Evolutionary conservation across 2,888 invertebrate species (phyloP).

Genomic region (Philereme vetulata): DNA sequence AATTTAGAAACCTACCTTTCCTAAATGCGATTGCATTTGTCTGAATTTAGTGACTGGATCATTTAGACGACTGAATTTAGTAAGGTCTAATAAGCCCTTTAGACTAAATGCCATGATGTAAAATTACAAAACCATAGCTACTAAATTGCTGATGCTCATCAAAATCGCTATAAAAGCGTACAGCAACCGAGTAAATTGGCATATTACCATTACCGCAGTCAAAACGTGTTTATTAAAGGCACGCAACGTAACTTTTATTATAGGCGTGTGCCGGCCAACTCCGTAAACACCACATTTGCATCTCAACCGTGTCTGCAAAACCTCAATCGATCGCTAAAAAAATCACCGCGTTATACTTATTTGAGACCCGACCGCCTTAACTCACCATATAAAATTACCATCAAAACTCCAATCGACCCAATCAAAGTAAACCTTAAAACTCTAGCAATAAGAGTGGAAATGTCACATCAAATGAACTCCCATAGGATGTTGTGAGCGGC

Average conservation of each 20-base stretch:
- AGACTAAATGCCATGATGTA: slow-evolving; percentile 4
- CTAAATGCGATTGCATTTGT: too few relatives aligned
- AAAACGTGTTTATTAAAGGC: slow-evolving; percentile 63
- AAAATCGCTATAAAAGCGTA: slow-evolving; percentile 42
- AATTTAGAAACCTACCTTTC: too few relatives aligned
- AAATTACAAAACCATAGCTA: slow-evolving; percentile 24
- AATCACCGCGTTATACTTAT: slow-evolving; percentile 77
- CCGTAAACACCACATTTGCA: slow-evolving; percentile 79
- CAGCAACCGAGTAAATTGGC: slow-evolving; percentile 48
- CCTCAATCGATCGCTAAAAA: slow-evolving; percentile 82
- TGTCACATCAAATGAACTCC: slow-evolving; percentile 33
- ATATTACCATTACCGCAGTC: slow-evolving; percentile 48
- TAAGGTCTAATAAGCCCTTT: too few relatives aligned
- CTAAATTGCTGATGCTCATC: slow-evolving; percentile 36
- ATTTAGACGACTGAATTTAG: too few relatives aligned
- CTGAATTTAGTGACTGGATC: too few relatives aligned
- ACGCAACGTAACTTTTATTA: slow-evolving; percentile 60
- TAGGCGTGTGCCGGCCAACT: slow-evolving; percentile 74
- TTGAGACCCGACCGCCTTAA: slow-evolving; percentile 64
- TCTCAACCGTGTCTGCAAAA: slow-evolving; percentile 72
- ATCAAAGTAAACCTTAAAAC: slow-evolving; percentile 47
- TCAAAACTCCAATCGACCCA: slow-evolving; percentile 38
- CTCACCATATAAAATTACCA: slow-evolving; percentile 42
- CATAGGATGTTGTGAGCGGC: slow-evolving; percentile 63
- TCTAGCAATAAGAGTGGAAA: slow-evolving; percentile 42